phyloP scores from a whole-genome alignment of 2,113 vertebrate species.

The Maccullochella peelii region DNA sequence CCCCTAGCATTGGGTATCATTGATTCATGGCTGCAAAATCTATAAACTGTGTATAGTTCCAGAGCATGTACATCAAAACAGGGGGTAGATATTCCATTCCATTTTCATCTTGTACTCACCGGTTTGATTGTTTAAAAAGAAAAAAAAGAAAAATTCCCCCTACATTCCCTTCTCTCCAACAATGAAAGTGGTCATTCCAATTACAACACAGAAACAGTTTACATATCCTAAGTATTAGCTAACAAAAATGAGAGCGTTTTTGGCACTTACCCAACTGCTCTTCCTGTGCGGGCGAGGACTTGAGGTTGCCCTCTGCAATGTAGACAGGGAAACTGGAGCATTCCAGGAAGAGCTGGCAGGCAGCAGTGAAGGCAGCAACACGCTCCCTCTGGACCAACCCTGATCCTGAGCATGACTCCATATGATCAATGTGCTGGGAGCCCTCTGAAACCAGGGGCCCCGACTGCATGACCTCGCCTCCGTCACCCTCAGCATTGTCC shows the following conservation, averaged over 20 bases:
- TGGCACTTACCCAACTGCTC: constrained; percentile 81
- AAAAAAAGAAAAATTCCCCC: too few relatives aligned
- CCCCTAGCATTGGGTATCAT: neutral
- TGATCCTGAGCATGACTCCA: constrained; percentile 50
- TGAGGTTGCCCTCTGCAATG: constrained; percentile 94
- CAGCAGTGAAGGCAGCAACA: constrained; percentile 92
- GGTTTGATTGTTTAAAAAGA: too few relatives aligned
- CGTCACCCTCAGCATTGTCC: constrained; percentile 76
- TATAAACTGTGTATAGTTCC: neutral
- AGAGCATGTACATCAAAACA: neutral
- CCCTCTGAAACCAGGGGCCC: constrained; percentile 43
- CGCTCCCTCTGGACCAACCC: constrained; percentile 86
- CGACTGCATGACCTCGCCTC: constrained; percentile 67
- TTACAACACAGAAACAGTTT: neutral
- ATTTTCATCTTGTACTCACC: neutral
- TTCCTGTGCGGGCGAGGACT: constrained; percentile 88
- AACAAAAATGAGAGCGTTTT: neutral
- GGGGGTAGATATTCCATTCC: neutral
- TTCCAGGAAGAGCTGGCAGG: constrained; percentile 97
- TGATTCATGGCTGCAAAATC: neutral
- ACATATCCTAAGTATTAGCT: too few relatives aligned
- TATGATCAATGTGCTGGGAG: constrained; percentile 67
- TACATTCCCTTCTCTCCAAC: neutral
- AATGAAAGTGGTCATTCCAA: neutral
- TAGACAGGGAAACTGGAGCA: constrained; percentile 99